phyloP scores from a whole-genome alignment of 2,113 vertebrate species.

The Agelaius phoeniceus region DNA sequence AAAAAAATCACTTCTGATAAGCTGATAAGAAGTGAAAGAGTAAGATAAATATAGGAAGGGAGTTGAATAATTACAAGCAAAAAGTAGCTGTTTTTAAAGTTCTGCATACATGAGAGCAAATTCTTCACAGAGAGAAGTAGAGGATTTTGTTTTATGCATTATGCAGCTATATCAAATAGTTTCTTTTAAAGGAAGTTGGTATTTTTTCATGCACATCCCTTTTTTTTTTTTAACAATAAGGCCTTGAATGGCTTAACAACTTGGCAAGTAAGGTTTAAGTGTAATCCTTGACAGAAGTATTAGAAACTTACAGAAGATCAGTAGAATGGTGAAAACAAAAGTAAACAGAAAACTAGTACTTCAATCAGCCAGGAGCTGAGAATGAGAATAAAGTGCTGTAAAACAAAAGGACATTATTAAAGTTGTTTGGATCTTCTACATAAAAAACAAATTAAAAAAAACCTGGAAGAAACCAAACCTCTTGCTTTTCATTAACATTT shows the following conservation, averaged over 20 bases:
- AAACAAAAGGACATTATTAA: neutral
- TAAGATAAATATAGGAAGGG: neutral
- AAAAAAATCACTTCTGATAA: neutral
- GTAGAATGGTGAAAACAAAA: neutral
- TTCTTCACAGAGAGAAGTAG: neutral
- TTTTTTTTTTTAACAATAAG: neutral
- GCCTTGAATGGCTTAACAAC: neutral
- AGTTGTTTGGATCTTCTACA: neutral
- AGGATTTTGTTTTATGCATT: neutral
- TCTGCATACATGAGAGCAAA: rapidly evolving
- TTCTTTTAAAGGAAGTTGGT: neutral
- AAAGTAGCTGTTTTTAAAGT: neutral
- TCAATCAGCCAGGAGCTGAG: neutral
- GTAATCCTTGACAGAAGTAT: neutral
- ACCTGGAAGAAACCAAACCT: neutral
- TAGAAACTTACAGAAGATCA: neutral
- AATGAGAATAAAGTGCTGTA: neutral
- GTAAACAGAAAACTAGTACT: neutral
- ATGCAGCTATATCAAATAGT: neutral
- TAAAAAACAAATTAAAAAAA: too few relatives aligned
- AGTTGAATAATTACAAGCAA: neutral
- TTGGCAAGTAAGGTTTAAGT: neutral
- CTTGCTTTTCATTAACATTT: neutral
- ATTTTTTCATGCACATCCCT: neutral
- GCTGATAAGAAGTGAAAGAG: neutral